Conservation (phyloP, 1,140 invertebrate genomes). For the Drosophila mauritiana region DNA sequence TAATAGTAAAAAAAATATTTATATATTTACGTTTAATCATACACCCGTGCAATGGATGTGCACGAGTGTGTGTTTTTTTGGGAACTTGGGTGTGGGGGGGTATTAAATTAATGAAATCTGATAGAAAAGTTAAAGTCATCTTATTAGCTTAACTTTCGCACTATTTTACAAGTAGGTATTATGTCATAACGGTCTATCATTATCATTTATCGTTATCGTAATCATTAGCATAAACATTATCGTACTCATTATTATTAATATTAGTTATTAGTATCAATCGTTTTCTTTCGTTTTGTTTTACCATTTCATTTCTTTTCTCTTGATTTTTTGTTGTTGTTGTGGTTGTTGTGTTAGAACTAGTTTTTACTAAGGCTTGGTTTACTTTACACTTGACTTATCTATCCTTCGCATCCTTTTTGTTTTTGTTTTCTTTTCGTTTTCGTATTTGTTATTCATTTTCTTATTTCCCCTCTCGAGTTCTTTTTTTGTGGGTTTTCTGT, state of each 20-base stretch:
- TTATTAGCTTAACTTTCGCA: conserved; percentile 48
- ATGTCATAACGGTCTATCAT: conserved; percentile 55
- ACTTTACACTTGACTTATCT: conserved; percentile 79
- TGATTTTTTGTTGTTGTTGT: conserved; percentile 28
- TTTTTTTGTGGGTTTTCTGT: conserved; percentile 33
- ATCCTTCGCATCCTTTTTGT: conserved; percentile 33
- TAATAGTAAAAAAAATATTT: conserved; percentile 65
- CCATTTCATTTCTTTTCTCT: conserved; percentile 17
- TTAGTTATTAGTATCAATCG: conserved; percentile 49
- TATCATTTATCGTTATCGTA: conserved; percentile 47
- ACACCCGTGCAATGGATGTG: conserved; percentile 26
- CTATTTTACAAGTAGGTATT: conserved; percentile 70
- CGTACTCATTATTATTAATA: conserved; percentile 54
- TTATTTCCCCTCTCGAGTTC: conserved; percentile 11
- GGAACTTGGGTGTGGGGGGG: not conserved
- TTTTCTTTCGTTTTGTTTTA: conserved; percentile 28
- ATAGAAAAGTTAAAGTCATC: conserved; percentile 52
- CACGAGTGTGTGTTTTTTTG: conserved; percentile 8
- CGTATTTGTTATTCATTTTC: not conserved
- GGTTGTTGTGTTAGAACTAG: conserved; percentile 66
- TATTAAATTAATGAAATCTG: conserved; percentile 55
- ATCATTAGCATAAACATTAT: conserved; percentile 55
- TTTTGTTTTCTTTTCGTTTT: not conserved
- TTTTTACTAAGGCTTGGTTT: conserved; percentile 82
- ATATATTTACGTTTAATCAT: conserved; percentile 40